phyloP scores from a whole-genome alignment of 2,113 vertebrate species.

The Petaurus breviceps region DNA sequence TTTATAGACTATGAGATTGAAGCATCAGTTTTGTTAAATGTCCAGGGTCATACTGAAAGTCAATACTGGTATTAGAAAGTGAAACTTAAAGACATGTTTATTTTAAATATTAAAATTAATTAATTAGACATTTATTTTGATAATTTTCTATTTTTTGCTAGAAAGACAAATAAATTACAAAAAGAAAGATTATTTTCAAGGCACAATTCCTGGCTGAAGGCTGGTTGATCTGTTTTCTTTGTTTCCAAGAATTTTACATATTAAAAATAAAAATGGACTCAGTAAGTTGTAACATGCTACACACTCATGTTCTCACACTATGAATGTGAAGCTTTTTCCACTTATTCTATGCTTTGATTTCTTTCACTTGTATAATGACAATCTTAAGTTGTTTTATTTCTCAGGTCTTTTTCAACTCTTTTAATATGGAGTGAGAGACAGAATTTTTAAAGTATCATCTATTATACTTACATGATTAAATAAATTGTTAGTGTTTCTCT shows the following conservation, averaged over 20 bases:
- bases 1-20: neutral
- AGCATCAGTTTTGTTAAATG: neutral
- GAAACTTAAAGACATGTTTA: neutral
- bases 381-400: neutral
- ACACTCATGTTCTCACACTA: neutral
- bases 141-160: neutral
- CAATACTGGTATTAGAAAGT: constrained; percentile 39
- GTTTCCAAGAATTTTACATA: neutral
- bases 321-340: neutral
- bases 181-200: neutral
- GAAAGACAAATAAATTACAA: too few relatives aligned
- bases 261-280: neutral
- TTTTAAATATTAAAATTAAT: constrained; percentile 26
- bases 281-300: neutral
- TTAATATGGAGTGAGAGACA: neutral
- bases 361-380: neutral
- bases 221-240: neutral
- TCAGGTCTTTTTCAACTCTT: neutral
- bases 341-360: too few relatives aligned
- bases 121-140: constrained; percentile 32
- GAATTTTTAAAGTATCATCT: neutral
- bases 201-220: neutral
- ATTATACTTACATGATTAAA: neutral
- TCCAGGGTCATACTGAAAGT: constrained; percentile 13
- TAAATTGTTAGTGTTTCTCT: neutral